Base-by-base conservation (phyloP, 2,888 invertebrate species). In the Eulithis testata region DNA sequence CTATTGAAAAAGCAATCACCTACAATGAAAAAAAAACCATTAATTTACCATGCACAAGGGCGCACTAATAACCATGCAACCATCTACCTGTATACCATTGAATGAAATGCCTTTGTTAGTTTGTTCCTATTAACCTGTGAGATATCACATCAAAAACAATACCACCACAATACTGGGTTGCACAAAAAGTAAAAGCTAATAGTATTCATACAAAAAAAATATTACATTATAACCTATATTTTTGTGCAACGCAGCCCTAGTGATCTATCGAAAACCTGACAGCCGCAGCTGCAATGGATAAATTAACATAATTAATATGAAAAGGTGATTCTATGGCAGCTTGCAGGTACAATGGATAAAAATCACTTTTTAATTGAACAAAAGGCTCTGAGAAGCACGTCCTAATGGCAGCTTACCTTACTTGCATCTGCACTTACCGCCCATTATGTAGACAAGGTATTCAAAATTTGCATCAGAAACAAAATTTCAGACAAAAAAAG, bases 371-470 rank as follows among this genome's bases (percentile, higher is more conserved):
- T 43, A 54, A 52, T 55, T 50, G n/a, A 53, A 14, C 52, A 44
- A 62, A 68, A 67, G 74, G 63, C 61, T 69, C 60, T 70, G 58
- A 62, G 66, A 72, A 73, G 72, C 76, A 75, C 75, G 73, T 69
- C 66, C 65, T 77, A 65, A 74, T 72, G 67, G 65, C 73, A 71
- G 72, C 69, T 66, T 71, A 69, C 40, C 36, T n/a, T n/a, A 53
- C 71, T 68, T 65, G 68, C 60, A 63, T 71, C 63, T 74, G 65
- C 71, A 90, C 90, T 91, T 91, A 90, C 91, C 90, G 76, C 88
- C 89, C 87, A 91, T 90, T 58, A 76, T 76, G 76, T 73, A 76
- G 80, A 80, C 72, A 83, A 70, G 76, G 80, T 75, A 79, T 77
- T 84, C 79, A 85, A 83, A 21, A 78, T 80, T 76, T 81, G 76